Evolutionary conservation across 1,140 invertebrate genomes (phyloP), one percentile per base, ranked within the genome.

Genomic region (Mercenaria mercenaria): DNA sequence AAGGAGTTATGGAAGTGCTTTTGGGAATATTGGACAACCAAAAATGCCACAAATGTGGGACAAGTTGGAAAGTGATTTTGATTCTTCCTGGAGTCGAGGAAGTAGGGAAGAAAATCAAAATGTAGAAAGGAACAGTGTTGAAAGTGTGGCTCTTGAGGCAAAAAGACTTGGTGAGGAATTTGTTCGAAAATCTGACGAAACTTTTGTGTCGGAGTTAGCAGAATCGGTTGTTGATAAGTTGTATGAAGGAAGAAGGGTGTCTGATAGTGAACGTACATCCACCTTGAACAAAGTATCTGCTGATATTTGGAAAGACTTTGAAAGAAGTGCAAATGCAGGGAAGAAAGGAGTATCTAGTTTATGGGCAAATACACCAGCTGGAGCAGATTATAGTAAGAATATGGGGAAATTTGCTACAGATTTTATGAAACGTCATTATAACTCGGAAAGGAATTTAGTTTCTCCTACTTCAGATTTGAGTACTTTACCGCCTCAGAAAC

Each of bases 351-450:
- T 41, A 0, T 29, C 43, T 37, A 69, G 85, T 37, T 26, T 88
- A 43, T 88, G 86, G 86, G 77, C 76, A 64, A 79, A 88, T 50
- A 88, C 86, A 0, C 86, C 86, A 23, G 86, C 86, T 18, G 43
- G 88, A 29, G 67, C 23, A n/a, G 80, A 83, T n/a, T 82, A 83
- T 64, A 84, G 79, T 43, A 77, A 61, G 47, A 87, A 87, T 23
- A 77, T 77, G 72, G 69, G 69, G 29, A 39, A 64, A 85, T 91
- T 79, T 81, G 77, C 85, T 0, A 90, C 86, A 47, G 80, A 92
- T 64, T 92, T 88, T 86, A 93, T 92, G 92, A 93, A 92, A 87
- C 90, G 61, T n/a, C 88, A 91, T 91, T 93, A 93, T 80, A 61
- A 64, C 18, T n/a, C 23, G 43, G 85, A 79, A 61, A 52, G 47